These are phyloP conservation scores for Aegithalos caudatus DNA, from an alignment of 2,113 vertebrate genomes.

Conservation along the genomic window DNA sequence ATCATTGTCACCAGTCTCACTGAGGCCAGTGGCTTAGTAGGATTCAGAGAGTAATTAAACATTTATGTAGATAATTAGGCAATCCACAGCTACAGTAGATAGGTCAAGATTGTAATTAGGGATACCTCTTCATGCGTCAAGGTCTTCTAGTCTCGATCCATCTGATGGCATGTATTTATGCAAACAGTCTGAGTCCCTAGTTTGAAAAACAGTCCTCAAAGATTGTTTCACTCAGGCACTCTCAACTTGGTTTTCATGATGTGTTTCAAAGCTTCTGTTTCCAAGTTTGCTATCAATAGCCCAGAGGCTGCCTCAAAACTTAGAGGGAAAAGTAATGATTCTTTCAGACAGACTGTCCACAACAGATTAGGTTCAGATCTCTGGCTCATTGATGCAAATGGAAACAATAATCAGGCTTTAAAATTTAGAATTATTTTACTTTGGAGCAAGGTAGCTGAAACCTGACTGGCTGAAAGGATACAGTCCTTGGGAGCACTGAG, in stretches of 20 bases:
- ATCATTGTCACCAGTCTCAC: not conserved
- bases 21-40: not conserved
- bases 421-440: not conserved
- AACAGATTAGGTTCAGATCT: not conserved
- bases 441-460: not conserved
- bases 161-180: not conserved
- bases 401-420: not conserved
- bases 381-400: not conserved
- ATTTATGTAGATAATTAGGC: slow-evolving; percentile 1
- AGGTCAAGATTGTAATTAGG: slow-evolving; percentile 2
- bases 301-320: not conserved
- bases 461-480: not conserved
- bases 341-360: not conserved
- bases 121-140: not conserved
- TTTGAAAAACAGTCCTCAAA: not conserved
- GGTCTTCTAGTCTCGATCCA: not conserved
- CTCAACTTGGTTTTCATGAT: not conserved
- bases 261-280: not conserved
- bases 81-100: not conserved
- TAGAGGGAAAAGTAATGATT: not conserved
- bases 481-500: fast-evolving
- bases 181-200: not conserved
- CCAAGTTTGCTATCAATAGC: slow-evolving; percentile 3
- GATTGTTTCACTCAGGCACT: not conserved
- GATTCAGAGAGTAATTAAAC: slow-evolving; percentile 14